phyloP scores from a whole-genome alignment of 2,888 invertebrate genomes.

The Cremastinae sp. region DNA sequence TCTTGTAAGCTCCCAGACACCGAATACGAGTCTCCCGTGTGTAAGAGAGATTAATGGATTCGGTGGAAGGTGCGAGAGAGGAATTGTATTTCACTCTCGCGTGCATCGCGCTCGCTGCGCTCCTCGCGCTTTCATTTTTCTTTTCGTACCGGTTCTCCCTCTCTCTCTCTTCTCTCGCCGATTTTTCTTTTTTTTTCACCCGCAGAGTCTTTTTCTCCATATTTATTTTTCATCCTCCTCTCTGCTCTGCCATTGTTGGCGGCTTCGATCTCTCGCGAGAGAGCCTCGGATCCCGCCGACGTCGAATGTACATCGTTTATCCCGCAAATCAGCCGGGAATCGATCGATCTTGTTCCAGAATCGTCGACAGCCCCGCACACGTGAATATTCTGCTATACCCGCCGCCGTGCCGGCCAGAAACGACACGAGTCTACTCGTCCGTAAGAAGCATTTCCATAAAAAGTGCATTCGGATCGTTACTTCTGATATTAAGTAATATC shows the following conservation, averaged over 20 bases:
- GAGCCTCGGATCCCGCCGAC: constrained; percentile 13
- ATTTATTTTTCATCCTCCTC: not conserved
- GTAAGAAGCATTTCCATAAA: constrained; percentile 53
- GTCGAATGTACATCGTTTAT: constrained; percentile 51
- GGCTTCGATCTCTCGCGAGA: not conserved
- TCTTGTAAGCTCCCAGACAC: not conserved
- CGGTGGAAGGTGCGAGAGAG: constrained; percentile 59
- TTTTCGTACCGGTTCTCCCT: constrained; percentile 2
- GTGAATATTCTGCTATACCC: constrained; percentile 21
- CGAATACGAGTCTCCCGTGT: constrained; percentile 2
- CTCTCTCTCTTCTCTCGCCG: constrained; percentile 3
- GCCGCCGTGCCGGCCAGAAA: constrained; percentile 8
- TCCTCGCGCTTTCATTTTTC: constrained; percentile 19
- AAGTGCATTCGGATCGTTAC: constrained; percentile 52
- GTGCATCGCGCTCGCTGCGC: constrained; percentile 57
- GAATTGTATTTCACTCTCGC: constrained; percentile 63
- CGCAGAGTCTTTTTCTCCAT: not conserved
- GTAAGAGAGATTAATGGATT: constrained; percentile 58
- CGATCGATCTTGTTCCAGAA: constrained; percentile 57
- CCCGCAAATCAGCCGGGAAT: constrained; percentile 37
- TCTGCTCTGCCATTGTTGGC: constrained; percentile 2
- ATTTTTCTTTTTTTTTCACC: not conserved
- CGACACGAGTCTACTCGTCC: constrained; percentile 51
- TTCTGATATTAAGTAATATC: not conserved
- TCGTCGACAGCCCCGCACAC: constrained; percentile 52